Conservation (phyloP, 2,888 invertebrate genomes). For the Drosophila anomalipes region DNA sequence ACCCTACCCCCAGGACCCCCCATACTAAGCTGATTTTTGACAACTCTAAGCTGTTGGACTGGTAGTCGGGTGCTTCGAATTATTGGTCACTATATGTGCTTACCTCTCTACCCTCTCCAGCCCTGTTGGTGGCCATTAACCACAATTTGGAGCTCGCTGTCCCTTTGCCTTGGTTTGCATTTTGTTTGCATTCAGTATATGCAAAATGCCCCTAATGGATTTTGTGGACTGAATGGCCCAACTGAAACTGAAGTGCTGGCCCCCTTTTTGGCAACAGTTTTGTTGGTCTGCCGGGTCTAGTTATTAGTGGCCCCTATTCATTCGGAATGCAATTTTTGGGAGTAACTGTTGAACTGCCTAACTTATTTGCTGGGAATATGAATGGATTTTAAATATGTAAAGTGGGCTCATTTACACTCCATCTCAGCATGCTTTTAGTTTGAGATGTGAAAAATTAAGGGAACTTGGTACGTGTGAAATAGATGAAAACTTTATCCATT, state of each 20-base stretch:
- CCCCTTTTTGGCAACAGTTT: slow-evolving; percentile 30
- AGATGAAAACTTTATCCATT: not conserved
- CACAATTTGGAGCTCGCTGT: slow-evolving; percentile 59
- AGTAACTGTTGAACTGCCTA: not conserved
- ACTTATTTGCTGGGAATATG: not conserved
- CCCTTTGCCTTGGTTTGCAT: slow-evolving; percentile 8
- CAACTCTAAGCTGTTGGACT: slow-evolving; percentile 40
- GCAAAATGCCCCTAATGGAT: slow-evolving; percentile 77
- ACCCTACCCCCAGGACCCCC: not conserved
- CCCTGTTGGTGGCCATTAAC: slow-evolving; percentile 44
- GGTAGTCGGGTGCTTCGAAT: slow-evolving; percentile 53
- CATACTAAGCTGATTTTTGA: slow-evolving; percentile 52
- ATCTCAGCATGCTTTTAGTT: not conserved
- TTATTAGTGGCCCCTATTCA: slow-evolving; percentile 41
- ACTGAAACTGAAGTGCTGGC: slow-evolving; percentile 31
- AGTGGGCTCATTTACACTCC: not conserved
- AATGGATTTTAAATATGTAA: not conserved
- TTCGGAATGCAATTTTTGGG: slow-evolving; percentile 18
- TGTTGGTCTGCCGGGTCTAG: slow-evolving; percentile 15
- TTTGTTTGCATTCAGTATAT: slow-evolving; percentile 49
- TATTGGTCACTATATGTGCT: slow-evolving; percentile 50
- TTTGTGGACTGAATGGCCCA: slow-evolving; percentile 41
- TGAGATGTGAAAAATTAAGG: not conserved
- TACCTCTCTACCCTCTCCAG: not conserved
- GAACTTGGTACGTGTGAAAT: not conserved